Evolutionary conservation across 2,888 invertebrate species (phyloP), one percentile per base, ranked within the genome.

Genomic region (Neria commutata): DNA sequence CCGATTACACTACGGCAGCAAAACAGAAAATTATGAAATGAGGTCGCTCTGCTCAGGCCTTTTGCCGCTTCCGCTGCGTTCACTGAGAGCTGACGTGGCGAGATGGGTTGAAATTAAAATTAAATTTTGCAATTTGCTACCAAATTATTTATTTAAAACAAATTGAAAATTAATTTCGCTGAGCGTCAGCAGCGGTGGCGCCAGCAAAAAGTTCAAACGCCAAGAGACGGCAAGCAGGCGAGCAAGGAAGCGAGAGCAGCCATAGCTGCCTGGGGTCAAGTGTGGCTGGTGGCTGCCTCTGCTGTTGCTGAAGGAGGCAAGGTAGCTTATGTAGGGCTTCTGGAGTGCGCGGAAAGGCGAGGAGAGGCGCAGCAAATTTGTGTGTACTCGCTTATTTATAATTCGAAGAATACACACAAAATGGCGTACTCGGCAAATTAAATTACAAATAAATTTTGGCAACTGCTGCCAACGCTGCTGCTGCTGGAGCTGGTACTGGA

Each of bases 111-210:
- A 76, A 73, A 77, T 77, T 73, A 71, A 77, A 79, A 79, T 79
- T 79, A 75, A 79, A 79, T 79, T 79, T 79, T 77, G 75, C 75
- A 79, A 79, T 79, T 79, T 79, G 77, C 76, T 70, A 74, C 71
- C 76, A 77, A 78, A 79, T 79, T 79, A 79, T 77, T 79, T 79
- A 79, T 79, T 79, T 79, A 79, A 75, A 75, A 73, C 72, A 77
- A 79, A 77, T 79, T 79, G 79, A 79, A 79, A 79, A 79, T 79
- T 79, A 79, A 79, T 79, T 79, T 79, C 76, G 72, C 74, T 76
- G 74, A 74, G 77, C 61, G 58, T 54, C 62, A 66, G 70, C 58
- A 58, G 52, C 25, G n/a, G n/a, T n/a, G n/a, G n/a, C n/a, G n/a
- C n/a, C n/a, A 48, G 26, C 21, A 54, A 60, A 52, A 61, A 62